Evolutionary conservation across 2,113 vertebrate genomes (phyloP).

Genomic region (Acrocephalus kingi): DNA sequence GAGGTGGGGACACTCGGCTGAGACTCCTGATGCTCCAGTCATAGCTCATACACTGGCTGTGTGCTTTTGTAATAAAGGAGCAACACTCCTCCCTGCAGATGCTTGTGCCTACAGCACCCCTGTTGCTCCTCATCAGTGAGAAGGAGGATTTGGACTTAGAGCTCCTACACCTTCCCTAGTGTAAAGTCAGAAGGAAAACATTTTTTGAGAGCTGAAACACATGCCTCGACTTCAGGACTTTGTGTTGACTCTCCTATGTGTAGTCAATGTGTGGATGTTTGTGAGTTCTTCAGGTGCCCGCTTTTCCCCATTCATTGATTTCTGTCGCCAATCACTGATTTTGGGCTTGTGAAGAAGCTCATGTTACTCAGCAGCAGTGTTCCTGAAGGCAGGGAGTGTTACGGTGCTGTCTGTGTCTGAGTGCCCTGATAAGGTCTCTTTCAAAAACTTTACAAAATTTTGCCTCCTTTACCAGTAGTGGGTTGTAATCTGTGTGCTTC

Average conservation of each 20-base stretch:
- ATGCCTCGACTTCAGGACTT: neutral
- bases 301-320: neutral
- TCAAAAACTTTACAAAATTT: neutral
- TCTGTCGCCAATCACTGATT: neutral
- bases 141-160: neutral
- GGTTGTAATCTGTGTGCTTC: neutral
- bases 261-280: neutral
- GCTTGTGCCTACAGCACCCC: neutral
- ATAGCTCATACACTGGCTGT: neutral
- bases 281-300: neutral
- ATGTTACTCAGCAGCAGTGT: neutral
- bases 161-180: neutral
- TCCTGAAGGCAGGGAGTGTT: neutral
- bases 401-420: neutral
- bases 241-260: neutral
- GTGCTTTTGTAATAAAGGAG: neutral
- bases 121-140: neutral
- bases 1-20: fast-evolving
- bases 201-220: neutral
- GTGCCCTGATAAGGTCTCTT: neutral
- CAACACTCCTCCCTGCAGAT: neutral
- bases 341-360: neutral
- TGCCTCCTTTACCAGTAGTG: neutral
- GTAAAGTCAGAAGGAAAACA: neutral
- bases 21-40: neutral